These are phyloP conservation scores for Eustalomyia histrio DNA, from an alignment of 2,888 invertebrate species.

Conservation along the genomic window DNA sequence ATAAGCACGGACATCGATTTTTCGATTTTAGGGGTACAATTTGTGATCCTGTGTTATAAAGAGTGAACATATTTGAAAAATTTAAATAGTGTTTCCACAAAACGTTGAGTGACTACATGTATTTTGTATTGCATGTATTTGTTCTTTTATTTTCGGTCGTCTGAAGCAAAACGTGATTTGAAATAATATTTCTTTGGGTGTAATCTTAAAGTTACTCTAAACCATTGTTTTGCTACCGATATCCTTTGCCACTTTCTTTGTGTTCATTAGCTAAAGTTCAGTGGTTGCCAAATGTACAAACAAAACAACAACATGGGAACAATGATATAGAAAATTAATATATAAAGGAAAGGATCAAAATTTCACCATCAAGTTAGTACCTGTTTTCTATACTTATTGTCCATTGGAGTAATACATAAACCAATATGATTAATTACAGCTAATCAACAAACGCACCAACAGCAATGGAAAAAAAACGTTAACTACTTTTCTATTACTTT, in stretches of 20 bases:
- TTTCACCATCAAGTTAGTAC: conserved; percentile 3
- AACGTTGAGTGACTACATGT: no score
- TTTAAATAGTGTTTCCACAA: no score
- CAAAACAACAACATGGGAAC: conserved; percentile 21
- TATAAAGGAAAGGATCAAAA: conserved; percentile 8
- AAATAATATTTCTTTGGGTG: not conserved
- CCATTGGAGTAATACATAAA: conserved; percentile 30
- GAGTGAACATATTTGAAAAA: no score
- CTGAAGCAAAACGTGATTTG: no score
- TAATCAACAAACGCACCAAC: conserved; percentile 51
- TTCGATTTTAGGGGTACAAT: no score
- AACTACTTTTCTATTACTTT: conserved; percentile 10
- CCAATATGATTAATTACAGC: conserved; percentile 63
- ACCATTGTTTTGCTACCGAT: conserved; percentile 19
- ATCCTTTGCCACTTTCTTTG: not conserved
- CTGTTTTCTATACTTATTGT: conserved; percentile 11
- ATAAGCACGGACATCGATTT: no score
- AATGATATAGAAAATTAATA: conserved; percentile 25
- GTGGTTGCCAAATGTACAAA: not conserved
- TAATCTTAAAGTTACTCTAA: not conserved
- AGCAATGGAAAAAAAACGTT: conserved; percentile 12
- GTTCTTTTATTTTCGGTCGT: no score
- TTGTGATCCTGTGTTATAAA: no score
- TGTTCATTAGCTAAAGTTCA: conserved; percentile 35
- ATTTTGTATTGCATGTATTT: no score